Base-by-base conservation (phyloP, 2,888 invertebrate species). In the Hirtodrosophila trivittata region DNA sequence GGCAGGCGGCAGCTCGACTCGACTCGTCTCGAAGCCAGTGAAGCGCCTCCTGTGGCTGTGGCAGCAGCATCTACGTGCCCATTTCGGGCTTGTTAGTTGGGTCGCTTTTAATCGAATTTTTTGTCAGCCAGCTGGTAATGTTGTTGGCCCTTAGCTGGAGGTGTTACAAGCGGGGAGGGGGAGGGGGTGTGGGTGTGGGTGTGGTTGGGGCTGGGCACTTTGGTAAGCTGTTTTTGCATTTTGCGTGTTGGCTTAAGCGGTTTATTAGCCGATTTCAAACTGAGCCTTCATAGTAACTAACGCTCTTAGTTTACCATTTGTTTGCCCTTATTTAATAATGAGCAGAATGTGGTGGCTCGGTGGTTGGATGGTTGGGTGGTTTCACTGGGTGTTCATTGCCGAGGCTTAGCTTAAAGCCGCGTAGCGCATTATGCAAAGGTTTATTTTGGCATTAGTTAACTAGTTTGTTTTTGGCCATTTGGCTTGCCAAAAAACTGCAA, bases 191-290 rank as follows among this genome's bases (percentile, higher is more conserved):
- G 14, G 18, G 39, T 10, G 8, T 35, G 28, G 16, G 16, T 30
- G 28, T 46, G 55, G 46, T 59, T 45, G 46, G 30, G 35, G 49
- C 33, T 21, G 18, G 37, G 54, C 16, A 39, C 43, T 37, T 30
- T 39, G 55, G 32, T 30, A 62, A 55, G 59, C 59, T 63, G 50
- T 56, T 66, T 74, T 77, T 65, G 66, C 62, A 62, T 59, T 75
- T 65, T 51, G 59, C 59, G 66, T 70, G 73, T 77, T 77, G 78
- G 66, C 54, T 59, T 75, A 77, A 75, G 78, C 77, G 66, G 77
- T 75, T 75, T 75, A 75, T 75, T 77, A 63, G 77, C 74, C 55
- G 69, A 54, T 77, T 77, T 54, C 51, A 57, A 62, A 65, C 55
- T 72, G 60, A 71, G 66, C 72, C 43, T 66, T 32, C 45, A 55